Evolutionary conservation across 2,888 invertebrate species (phyloP), one percentile per base, ranked within the genome.

Genomic region (Caenorhabditis sinica): DNA sequence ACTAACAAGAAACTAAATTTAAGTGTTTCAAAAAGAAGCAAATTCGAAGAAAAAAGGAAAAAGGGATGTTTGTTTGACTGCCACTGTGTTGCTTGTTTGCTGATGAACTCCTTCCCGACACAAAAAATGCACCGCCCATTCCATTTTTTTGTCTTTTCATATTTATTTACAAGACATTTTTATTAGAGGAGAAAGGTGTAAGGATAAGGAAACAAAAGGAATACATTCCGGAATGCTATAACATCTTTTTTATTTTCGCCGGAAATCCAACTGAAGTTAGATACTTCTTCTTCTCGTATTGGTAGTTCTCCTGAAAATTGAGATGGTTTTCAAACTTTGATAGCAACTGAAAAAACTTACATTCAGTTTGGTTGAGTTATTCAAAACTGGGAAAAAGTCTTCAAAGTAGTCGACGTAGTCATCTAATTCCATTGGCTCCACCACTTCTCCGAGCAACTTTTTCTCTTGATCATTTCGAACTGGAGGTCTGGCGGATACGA

Each of bases 251-350:
- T 66, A 74, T 77, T 74, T 83, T 83, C 43, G 60, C 68, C 15
- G 82, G 74, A 36, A 53, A 74, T 45, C 82, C 82, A 30, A 77
- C 77, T 23, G 82, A 45, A 0, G 82, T 73, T 63, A 87, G 72
- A 60, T 87, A 87, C 40, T 85, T 87, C 28, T 80, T 82, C 85
- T 87, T 87, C 43, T 87, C 87, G 33, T 74, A 73, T 45, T 85
- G 81, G 25, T 82, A 79, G 71, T 83, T 87, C 49, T 87, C 87
- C 87, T 87, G 74, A 23, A 86, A 79, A 36, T 51, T n/a, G 30
- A 17, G 11, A 45, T 36, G 36, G 36, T 11, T 36, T 36, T 36
- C 5, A 49, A 45, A 45, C 4, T 49, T 4, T 53, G 43, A 40
- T 20, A 56, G 61, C 5, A 63, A 53, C 1, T 23, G 25, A 45